phyloP scores from a whole-genome alignment of 2,113 vertebrate species.

The Ginglymostoma cirratum region DNA sequence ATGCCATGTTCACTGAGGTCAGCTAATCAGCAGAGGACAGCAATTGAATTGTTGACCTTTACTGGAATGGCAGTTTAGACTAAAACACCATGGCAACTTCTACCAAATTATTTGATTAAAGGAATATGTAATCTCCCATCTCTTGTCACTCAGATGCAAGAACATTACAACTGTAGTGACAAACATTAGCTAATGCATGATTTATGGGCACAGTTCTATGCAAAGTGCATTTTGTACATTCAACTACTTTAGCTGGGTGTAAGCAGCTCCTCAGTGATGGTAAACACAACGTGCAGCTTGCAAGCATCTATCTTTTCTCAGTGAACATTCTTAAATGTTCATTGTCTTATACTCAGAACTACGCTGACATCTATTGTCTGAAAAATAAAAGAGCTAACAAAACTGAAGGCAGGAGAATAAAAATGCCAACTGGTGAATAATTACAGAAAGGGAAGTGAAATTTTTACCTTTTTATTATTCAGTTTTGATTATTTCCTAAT shows the following conservation, averaged over 20 bases:
- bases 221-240: background rate
- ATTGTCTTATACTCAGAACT: constrained; percentile 26
- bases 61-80: background rate
- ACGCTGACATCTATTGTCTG: constrained; percentile 35
- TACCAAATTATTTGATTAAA: background rate
- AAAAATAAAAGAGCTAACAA: background rate
- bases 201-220: background rate
- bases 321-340: background rate
- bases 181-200: background rate
- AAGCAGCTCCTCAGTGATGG: background rate
- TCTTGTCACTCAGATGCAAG: background rate
- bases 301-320: background rate
- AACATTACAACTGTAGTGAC: background rate
- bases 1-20: background rate
- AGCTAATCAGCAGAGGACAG: background rate
- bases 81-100: background rate
- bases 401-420: background rate
- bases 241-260: background rate
- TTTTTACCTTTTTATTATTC: background rate
- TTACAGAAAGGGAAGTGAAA: background rate
- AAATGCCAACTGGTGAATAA: background rate
- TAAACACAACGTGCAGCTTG: background rate
- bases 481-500: background rate
- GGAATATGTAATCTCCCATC: background rate
- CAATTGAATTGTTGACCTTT: background rate